Evolutionary conservation across 2,888 invertebrate genomes (phyloP).

Genomic region (Microplitis manilae): DNA sequence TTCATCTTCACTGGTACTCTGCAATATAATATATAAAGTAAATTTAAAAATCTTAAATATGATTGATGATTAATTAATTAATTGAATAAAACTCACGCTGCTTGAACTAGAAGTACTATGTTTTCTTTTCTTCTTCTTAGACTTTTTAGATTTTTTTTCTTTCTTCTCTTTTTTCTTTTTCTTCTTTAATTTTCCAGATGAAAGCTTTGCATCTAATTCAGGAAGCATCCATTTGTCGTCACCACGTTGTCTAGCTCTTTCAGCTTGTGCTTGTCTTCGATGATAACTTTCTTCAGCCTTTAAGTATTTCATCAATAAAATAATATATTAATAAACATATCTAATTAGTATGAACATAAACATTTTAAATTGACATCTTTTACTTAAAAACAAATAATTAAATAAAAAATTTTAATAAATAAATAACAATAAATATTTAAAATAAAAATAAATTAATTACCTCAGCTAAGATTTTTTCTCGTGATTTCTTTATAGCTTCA

Average conservation of each 20-base stretch:
- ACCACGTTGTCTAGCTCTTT: conserved; percentile 56
- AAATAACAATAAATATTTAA: background rate
- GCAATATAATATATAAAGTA: conserved; percentile 30
- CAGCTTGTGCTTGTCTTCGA: conserved; percentile 48
- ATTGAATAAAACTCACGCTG: conserved; percentile 16
- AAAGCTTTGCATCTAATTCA: conserved; percentile 63
- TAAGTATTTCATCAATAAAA: conserved; percentile 5
- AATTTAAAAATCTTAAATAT: background rate
- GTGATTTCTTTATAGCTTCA: conserved; percentile 54
- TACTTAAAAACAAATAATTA: no score
- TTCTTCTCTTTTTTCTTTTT: conserved; percentile 54
- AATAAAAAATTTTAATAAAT: no score
- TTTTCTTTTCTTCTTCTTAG: conserved; percentile 49
- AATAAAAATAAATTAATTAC: conserved; percentile 41
- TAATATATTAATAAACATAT: no score
- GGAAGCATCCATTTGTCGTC: conserved; percentile 71
- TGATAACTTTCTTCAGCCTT: conserved; percentile 57
- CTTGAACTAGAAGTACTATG: conserved; percentile 46
- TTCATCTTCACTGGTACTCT: conserved; percentile 58
- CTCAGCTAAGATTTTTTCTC: conserved; percentile 56
- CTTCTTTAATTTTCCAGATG: conserved; percentile 41
- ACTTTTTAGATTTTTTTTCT: conserved; percentile 50
- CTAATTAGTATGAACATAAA: no score
- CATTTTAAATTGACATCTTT: background rate
- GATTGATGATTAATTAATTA: background rate